Base-by-base conservation (phyloP, 2,888 invertebrate genomes). In the Agrotis clavis region DNA sequence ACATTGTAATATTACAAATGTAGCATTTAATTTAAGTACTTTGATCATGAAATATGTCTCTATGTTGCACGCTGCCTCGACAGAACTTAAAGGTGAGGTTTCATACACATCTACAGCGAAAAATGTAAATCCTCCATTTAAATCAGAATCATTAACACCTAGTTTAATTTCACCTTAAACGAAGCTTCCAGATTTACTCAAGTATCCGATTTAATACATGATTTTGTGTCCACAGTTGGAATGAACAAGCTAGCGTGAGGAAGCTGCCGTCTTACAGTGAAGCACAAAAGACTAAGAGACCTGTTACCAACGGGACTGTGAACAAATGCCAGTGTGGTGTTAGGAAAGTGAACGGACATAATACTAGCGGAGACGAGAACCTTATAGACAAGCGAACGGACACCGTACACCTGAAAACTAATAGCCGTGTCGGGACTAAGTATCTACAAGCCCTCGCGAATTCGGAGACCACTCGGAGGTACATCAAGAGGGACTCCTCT, bases 211-310 rank as follows among this genome's bases (percentile, higher is more conserved):
- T 76, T 77, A 72, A 79, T 4, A 50, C 16, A 63, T 18, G 0
- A 13, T 54, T 60, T 35, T 67, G 60, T 81, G 68, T 87, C 76
- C 61, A 68, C 95, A 96, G 96, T 96, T 96, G 96, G 96, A 96
- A 96, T 96, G 96, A 96, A 93, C 96, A 96, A 93, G 90, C 92
- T 88, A 94, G 92, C 93, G 93, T 92, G 87, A 93, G 95, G 93
- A 96, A 95, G 94, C 94, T 96, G 95, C 95, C 95, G 92, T 91
- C 93, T 86, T 95, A 95, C 87, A 95, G 94, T 94, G 96, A 96
- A 93, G 96, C 96, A 96, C 96, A 96, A 96, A 96, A 95, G 93
- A 95, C 92, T 93, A 96, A 94, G 90, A 94, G 94, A 91, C 91
- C 93, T 90, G 91, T 93, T 79, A 91, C 91, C 90, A 95, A 94